phyloP scores from a whole-genome alignment of 2,113 vertebrate genomes.

The human (Homo sapiens) region DNA sequence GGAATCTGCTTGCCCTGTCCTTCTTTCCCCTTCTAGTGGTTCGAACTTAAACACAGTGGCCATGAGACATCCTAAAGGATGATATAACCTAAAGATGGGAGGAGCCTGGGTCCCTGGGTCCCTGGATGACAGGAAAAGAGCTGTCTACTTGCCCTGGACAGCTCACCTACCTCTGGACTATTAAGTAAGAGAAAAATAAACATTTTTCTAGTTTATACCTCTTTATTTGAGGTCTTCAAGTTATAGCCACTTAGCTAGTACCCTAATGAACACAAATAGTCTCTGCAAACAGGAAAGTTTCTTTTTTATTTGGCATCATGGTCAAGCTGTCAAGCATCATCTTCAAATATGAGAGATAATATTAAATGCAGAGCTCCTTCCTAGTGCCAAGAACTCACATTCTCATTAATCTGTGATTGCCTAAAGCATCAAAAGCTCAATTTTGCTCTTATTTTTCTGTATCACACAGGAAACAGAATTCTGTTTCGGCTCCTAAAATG shows the following conservation, averaged over 20 bases:
- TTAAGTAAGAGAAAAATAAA: neutral
- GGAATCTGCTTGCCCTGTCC: neutral
- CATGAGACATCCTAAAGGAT: neutral
- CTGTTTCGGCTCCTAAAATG: constrained; percentile 19
- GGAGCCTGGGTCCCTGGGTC: neutral
- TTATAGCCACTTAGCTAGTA: neutral
- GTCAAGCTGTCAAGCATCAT: neutral
- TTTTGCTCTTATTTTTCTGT: constrained; percentile 29
- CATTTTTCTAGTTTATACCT: neutral
- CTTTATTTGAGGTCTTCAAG: constrained; percentile 10
- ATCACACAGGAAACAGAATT: constrained; percentile 8
- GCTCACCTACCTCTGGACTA: neutral
- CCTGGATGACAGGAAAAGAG: neutral
- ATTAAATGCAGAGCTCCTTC: neutral
- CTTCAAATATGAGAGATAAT: constrained; percentile 9
- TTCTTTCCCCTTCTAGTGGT: neutral
- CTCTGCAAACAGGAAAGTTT: neutral
- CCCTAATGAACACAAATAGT: neutral
- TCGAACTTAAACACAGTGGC: neutral
- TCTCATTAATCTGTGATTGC: neutral
- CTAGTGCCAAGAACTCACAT: neutral
- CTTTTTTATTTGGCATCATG: neutral
- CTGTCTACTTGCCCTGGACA: neutral
- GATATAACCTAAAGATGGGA: neutral
- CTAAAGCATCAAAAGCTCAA: neutral